Conservation (phyloP, 2,888 invertebrate genomes). For the Euzophera pinguis region DNA sequence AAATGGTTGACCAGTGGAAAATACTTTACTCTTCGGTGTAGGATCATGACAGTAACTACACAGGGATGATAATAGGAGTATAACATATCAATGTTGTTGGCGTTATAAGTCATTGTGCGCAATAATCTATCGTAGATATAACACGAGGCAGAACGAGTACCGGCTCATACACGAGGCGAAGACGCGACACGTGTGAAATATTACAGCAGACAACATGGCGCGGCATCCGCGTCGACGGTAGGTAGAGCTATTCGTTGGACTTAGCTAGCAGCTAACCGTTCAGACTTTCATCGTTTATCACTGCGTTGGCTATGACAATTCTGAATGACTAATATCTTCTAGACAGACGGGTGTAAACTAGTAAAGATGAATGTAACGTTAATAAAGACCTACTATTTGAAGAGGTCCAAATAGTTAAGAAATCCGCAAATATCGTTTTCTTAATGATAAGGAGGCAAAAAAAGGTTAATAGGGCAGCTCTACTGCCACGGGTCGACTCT, state of each 20-base stretch:
- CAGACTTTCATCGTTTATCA: too few species aligned
- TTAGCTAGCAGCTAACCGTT: too few species aligned
- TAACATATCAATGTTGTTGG: not conserved
- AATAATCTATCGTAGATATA: constrained; percentile 22
- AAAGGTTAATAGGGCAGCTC: constrained; percentile 55
- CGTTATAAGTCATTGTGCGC: constrained; percentile 20
- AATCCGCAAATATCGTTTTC: constrained; percentile 1
- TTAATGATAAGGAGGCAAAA: constrained; percentile 31
- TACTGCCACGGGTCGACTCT: constrained; percentile 27
- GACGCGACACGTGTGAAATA: constrained; percentile 20
- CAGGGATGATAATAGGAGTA: too few species aligned
- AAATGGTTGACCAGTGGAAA: too few species aligned
- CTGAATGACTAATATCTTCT: too few species aligned
- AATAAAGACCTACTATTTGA: too few species aligned
- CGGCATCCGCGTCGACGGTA: not conserved
- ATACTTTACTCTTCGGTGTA: not conserved
- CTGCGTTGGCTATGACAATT: too few species aligned
- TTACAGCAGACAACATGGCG: constrained; percentile 20
- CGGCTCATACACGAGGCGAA: constrained; percentile 21
- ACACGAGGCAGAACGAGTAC: constrained; percentile 6
- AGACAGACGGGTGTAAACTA: too few species aligned
- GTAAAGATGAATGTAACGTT: too few species aligned
- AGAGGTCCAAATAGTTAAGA: not conserved
- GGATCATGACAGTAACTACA: not conserved
- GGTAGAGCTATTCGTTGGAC: not conserved